phyloP scores from a whole-genome alignment of 2,797 vertebrate genomes.

The Lerista edwardsae region DNA sequence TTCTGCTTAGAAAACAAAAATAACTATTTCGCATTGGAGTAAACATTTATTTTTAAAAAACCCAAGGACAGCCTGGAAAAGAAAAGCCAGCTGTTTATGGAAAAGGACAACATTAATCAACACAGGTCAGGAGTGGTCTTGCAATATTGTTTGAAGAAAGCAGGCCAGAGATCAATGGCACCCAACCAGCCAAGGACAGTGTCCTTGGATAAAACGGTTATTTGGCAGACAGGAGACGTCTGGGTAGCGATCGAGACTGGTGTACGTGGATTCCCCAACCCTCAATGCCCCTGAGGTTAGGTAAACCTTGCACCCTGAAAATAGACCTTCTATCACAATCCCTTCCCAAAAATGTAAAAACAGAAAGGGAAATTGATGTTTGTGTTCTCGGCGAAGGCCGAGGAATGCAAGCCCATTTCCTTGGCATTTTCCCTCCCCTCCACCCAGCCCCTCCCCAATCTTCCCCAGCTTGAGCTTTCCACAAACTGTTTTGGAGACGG shows the following conservation, averaged over 20 bases:
- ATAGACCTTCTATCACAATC: constrained; percentile 62
- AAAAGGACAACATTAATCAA: background rate
- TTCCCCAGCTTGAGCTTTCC: constrained; percentile 51
- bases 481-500: constrained; percentile 56
- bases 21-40: constrained; percentile 21
- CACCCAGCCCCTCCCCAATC: no score
- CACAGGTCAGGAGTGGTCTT: background rate
- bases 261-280: constrained; percentile 42
- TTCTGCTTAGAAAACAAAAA: constrained; percentile 23
- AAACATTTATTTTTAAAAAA: background rate
- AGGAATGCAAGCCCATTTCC: constrained; percentile 73
- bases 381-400: constrained; percentile 68
- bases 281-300: constrained; percentile 66
- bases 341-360: constrained; percentile 62
- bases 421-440: constrained; percentile 55
- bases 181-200: constrained; percentile 48
- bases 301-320: constrained; percentile 67
- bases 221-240: constrained; percentile 57
- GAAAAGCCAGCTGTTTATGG: background rate
- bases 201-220: constrained; percentile 55
- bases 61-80: background rate
- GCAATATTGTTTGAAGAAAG: background rate
- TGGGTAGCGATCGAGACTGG: constrained; percentile 58
- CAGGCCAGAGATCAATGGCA: constrained; percentile 43
- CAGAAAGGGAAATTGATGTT: constrained; percentile 72